Evolutionary conservation across 2,888 invertebrate genomes (phyloP).

Genomic region (Gortyna flavago): DNA sequence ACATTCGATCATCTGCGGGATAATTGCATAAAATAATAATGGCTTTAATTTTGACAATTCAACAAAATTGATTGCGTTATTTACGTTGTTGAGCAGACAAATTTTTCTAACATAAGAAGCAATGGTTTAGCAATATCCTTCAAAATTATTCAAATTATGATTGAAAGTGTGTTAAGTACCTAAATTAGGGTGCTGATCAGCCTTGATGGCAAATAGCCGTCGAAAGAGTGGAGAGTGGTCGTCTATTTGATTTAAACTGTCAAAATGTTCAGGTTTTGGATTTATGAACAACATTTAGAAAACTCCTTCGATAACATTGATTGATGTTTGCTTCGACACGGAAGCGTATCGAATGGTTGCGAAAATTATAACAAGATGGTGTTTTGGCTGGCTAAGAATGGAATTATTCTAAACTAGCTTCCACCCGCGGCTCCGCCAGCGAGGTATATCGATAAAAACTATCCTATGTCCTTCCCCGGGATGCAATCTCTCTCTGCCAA

Average conservation of each 20-base stretch:
- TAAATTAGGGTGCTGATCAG: background rate
- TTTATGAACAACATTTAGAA: background rate
- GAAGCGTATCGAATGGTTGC: background rate
- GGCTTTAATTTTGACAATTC: background rate
- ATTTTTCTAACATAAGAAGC: too few species aligned
- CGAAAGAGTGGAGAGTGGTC: background rate
- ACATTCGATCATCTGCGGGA: background rate
- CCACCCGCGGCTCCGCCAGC: too few species aligned
- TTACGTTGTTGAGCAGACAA: too few species aligned
- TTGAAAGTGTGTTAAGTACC: too few species aligned
- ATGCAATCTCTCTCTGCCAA: too few species aligned
- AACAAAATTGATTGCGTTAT: background rate
- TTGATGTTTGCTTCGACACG: background rate
- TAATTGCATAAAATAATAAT: background rate
- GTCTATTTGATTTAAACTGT: background rate
- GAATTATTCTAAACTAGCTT: too few species aligned
- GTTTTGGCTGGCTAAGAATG: too few species aligned
- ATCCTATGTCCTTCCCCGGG: too few species aligned
- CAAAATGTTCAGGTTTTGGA: background rate
- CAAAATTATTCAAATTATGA: too few species aligned
- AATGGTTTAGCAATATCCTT: too few species aligned
- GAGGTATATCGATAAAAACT: too few species aligned
- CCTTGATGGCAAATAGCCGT: background rate
- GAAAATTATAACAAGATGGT: background rate
- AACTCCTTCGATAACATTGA: background rate